Base-by-base conservation (phyloP, 1,140 invertebrate species). In the Euura lappo region DNA sequence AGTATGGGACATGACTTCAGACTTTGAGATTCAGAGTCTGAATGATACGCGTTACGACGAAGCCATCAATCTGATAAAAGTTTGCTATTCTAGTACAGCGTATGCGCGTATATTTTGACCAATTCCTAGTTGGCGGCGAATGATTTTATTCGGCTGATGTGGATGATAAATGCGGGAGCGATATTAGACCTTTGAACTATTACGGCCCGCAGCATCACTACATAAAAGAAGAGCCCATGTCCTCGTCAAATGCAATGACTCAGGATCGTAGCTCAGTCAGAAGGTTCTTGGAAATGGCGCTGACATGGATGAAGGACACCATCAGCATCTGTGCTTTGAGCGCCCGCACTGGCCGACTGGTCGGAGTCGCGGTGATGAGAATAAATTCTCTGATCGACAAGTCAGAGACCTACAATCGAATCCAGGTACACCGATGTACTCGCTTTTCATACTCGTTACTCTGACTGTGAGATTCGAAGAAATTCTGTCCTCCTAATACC, bases 231-330 rank as follows among this genome's bases (percentile, higher is more conserved):
- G 82, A 89, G 81, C 74, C 89, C 0, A 79, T 90, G 76, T 89
- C 86, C 71, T 81, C 78, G 69, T 81, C 87, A 6, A 73, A 77
- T 5, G 87, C 90, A 43, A 78, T 92, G 67, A 51, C 78, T 0
- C 80, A 89, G 1, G 90, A 92, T 74, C 73, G 79, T 65, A 84
- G 87, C 65, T 92, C 90, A 0, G 79, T 88, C 0, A 85, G 89
- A 28, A 86, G 85, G 45, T 92, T 90, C 76, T 66, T 90, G 2
- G 82, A 90, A 68, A 83, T 89, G 43, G 82, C 88, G 0, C 79
- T 84, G 65, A 88, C 88, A 13, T 90, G 90, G 88, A 88, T 93
- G 83, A 90, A 90, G 71, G 91, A 92, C 69, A 90, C 89, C n/a
- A 89, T 88, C 73, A 92, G 91, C 2, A 84, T 93, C 46, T 86